Base-by-base conservation (phyloP, 1,140 invertebrate species). In the Brachionus asplanchnoidis region DNA sequence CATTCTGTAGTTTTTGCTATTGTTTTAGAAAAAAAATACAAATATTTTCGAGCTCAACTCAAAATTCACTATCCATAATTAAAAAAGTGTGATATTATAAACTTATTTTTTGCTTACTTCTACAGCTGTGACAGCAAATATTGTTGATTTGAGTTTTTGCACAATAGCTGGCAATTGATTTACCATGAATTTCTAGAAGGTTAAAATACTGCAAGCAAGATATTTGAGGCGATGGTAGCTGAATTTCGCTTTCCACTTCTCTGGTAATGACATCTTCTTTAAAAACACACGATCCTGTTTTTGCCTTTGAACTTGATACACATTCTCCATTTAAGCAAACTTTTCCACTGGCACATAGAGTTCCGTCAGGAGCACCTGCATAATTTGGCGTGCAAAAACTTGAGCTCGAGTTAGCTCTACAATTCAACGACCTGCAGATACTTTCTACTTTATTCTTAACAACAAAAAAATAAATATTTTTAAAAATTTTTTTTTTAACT, bases 81-180 rank as follows among this genome's bases (percentile, higher is more conserved):
- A n/a, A n/a, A n/a, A n/a, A n/a, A n/a, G n/a, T n/a, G n/a, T n/a
- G n/a, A n/a, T n/a, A n/a, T n/a, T n/a, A n/a, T n/a, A n/a, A n/a
- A 77, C n/a, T 32, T 80, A 17, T 53, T 23, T 66, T 36, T 65
- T 36, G 6, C 26, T 65, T 82, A 82, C 79, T 82, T 65, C 65
- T 82, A 44, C 79, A 82, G 11, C 20, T 46, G 28, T 68, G 79
- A 36, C 79, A 82, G 12, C 79, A 82, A 14, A 82, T 44, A 42
- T 8, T 42, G 1, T 32, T 65, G 28, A 82, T 65, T 1, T 65
- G 11, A 23, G 8, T 20, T 44, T 44, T 65, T 9, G 50, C 50
- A 82, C 79, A 82, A 65, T 65, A 82, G 12, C 12, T 56, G 9
- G 17, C 42, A 20, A 82, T 26, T 20, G 79, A 68, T 42, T 20